Evolutionary conservation across 2,113 vertebrate genomes (phyloP).

Genomic region (Macrotus californicus): DNA sequence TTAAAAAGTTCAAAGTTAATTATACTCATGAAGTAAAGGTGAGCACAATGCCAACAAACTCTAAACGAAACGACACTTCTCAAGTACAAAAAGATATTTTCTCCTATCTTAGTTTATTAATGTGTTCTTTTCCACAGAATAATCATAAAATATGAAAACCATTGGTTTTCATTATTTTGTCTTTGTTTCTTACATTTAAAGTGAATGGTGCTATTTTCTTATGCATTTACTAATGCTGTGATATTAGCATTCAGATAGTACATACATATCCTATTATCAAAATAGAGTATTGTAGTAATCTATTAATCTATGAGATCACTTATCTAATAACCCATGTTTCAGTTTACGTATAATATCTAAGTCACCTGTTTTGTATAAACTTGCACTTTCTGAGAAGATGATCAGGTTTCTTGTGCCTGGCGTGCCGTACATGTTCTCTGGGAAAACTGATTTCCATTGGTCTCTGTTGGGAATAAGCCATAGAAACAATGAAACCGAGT

Average conservation of each 20-base stretch:
- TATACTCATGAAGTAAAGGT: constrained; percentile 25
- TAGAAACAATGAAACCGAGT: not conserved
- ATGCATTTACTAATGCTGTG: not conserved
- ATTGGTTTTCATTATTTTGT: not conserved
- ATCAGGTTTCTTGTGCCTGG: not conserved
- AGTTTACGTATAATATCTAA: not conserved
- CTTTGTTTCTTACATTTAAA: not conserved
- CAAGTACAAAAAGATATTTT: not conserved
- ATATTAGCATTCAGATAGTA: not conserved
- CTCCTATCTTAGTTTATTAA: not conserved
- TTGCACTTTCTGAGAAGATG: not conserved
- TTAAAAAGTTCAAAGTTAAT: not conserved
- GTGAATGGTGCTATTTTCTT: not conserved
- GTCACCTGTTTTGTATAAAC: not conserved
- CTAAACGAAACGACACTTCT: not conserved
- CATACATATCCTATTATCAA: not conserved
- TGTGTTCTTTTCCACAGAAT: not conserved
- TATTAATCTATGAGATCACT: not conserved
- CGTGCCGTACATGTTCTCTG: not conserved
- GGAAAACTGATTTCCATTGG: not conserved
- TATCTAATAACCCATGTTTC: not conserved
- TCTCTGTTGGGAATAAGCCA: not conserved
- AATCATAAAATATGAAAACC: not conserved
- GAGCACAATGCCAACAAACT: not conserved
- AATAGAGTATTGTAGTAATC: not conserved